These are phyloP conservation scores for Pogonomyrmex californicus DNA, from an alignment of 1,140 invertebrate genomes.

Conservation along the genomic window DNA sequence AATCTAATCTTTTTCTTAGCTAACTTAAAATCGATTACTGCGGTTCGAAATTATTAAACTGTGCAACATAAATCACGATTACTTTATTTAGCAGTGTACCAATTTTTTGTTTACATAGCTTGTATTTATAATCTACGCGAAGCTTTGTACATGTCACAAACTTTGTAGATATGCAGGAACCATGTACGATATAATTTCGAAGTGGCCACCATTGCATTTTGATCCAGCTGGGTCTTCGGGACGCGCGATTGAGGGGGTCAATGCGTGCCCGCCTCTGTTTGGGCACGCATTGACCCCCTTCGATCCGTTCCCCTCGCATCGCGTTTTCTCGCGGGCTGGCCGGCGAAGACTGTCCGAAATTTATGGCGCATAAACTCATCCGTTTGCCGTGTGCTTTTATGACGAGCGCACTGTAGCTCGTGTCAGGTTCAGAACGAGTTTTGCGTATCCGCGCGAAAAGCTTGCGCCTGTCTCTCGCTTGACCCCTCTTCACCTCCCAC, in stretches of 20 bases:
- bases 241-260: conserved; percentile 10
- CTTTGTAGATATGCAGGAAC: not conserved
- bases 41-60: not conserved
- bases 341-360: conserved; percentile 81
- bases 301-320: not conserved
- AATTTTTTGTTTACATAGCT: not conserved
- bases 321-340: conserved; percentile 13
- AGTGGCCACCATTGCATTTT: not conserved
- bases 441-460: conserved; percentile 61
- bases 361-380: conserved; percentile 84
- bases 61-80: not conserved
- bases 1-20: too few relatives aligned
- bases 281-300: not conserved
- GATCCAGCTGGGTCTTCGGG: conserved; percentile 15
- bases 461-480: conserved; percentile 47
- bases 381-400: conserved; percentile 80
- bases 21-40: not conserved
- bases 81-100: not conserved
- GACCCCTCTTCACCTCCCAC: not conserved
- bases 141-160: not conserved
- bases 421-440: conserved; percentile 73
- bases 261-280: not conserved
- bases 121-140: not conserved
- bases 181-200: conserved; percentile 28
- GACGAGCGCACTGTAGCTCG: conserved; percentile 74